Percentiles rank a stretch among this genome's conserved stretches.
These are phyloP conservation scores for Porphyrio hochstetteri DNA, from an alignment of 2,113 vertebrate species.

Conservation along the genomic window DNA sequence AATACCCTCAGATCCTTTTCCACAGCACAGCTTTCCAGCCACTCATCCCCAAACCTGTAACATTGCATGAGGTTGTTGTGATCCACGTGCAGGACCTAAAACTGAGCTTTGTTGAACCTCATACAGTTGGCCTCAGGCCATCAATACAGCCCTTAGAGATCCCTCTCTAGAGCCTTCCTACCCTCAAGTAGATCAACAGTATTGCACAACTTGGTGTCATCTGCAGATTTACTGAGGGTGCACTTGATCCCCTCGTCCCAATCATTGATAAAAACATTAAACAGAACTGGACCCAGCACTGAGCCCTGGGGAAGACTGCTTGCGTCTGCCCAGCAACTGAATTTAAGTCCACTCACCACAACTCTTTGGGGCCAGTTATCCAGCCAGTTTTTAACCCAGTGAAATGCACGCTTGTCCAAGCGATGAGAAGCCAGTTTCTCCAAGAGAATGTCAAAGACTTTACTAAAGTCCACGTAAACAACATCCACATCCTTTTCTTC, in stretches of 20 bases:
- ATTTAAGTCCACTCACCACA: not conserved
- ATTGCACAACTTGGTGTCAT: rapidly evolving
- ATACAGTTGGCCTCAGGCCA: too few species aligned
- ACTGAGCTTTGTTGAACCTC: too few species aligned
- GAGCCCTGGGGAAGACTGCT: not conserved
- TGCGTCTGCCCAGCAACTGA: not conserved
- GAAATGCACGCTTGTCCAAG: not conserved
- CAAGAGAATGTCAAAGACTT: not conserved
- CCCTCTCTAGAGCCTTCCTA: not conserved
- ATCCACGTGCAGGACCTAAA: too few species aligned
- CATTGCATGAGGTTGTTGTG: too few species aligned
- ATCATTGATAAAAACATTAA: not conserved
- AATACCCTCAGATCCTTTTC: too few species aligned
- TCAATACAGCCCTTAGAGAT: too few species aligned
- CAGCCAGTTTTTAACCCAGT: not conserved
- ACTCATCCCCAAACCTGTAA: too few species aligned
- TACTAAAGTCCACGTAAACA: not conserved
- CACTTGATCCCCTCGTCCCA: not conserved
- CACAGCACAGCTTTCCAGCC: too few species aligned
- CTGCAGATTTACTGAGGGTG: not conserved
- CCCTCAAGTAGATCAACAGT: not conserved
- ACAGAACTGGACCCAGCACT: rapidly evolving
- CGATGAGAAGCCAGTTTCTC: not conserved
- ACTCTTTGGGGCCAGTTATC: not conserved
- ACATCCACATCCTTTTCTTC: not conserved